Conservation (phyloP, 2,113 vertebrate genomes). For the Petrocephalus zakoni region DNA sequence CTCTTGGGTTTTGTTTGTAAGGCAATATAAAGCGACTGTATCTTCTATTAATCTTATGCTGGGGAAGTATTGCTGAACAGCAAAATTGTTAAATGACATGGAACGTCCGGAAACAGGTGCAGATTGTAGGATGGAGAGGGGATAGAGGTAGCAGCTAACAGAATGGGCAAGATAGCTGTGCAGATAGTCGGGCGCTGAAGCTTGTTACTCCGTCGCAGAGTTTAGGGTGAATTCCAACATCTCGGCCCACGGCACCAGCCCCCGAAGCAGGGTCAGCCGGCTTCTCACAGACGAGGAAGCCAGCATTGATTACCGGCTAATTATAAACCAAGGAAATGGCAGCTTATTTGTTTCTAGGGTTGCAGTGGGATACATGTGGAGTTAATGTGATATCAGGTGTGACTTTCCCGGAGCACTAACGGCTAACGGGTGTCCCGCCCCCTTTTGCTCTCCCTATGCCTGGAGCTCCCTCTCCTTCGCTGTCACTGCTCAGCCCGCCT, state of each 20-base stretch:
- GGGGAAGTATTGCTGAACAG: neutral
- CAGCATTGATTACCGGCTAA: conserved; percentile 68
- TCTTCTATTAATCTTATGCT: neutral
- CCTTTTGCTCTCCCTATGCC: conserved; percentile 29
- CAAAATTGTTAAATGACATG: neutral
- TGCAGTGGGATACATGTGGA: conserved; percentile 65
- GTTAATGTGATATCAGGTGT: conserved; percentile 57
- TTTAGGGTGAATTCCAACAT: neutral
- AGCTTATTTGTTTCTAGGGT: conserved; percentile 66
- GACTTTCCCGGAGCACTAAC: conserved; percentile 59
- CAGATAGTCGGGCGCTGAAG: neutral
- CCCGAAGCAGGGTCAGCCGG: conserved; percentile 43
- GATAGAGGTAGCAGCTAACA: neutral
- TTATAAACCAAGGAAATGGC: conserved; percentile 67
- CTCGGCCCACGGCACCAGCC: neutral
- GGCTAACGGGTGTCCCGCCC: conserved; percentile 49
- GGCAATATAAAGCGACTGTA: neutral
- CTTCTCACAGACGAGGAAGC: conserved; percentile 47
- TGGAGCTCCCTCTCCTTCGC: neutral
- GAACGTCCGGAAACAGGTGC: neutral
- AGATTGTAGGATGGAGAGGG: neutral
- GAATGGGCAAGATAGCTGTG: neutral
- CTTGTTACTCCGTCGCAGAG: neutral
- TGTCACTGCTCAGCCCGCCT: conserved; percentile 28
- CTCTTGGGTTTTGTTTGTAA: neutral